phyloP scores from a whole-genome alignment of 2,888 invertebrate species.

The Deilephila porcellus region DNA sequence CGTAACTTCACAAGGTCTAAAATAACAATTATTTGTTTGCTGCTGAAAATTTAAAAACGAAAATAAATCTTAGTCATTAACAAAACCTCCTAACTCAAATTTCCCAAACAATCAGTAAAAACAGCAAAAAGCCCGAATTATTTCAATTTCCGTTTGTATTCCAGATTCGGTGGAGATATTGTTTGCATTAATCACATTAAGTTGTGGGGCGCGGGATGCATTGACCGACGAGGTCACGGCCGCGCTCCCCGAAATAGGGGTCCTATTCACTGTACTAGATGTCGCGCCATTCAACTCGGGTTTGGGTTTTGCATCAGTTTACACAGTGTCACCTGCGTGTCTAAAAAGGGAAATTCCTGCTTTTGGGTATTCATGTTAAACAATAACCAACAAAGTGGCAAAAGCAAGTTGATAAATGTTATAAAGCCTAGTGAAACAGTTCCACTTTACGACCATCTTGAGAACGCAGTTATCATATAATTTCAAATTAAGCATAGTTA shows the following conservation, averaged over 20 bases:
- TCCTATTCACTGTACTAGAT: slow-evolving; percentile 1
- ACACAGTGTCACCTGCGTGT: no score
- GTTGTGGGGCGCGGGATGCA: slow-evolving; percentile 1
- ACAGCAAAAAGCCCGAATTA: not conserved
- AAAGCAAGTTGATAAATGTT: no score
- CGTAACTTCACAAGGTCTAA: no score
- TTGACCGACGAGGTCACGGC: slow-evolving; percentile 21
- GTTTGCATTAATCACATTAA: slow-evolving; percentile 14
- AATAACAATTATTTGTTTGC: no score
- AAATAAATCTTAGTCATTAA: not conserved
- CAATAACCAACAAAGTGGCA: no score
- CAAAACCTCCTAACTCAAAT: not conserved
- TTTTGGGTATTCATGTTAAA: no score
- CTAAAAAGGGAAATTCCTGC: no score
- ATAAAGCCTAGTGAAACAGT: no score
- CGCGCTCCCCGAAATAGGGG: slow-evolving; percentile 1
- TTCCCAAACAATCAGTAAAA: not conserved
- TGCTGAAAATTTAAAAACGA: no score
- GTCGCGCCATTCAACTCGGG: not conserved
- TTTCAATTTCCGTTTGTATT: not conserved
- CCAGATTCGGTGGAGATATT: not conserved
- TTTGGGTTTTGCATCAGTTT: not conserved
- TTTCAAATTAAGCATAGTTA: no score
- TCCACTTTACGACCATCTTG: no score
- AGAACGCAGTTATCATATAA: no score